A percentile compares a stretch with the other conserved stretches of the same genome.
These are phyloP conservation scores for Crocodylus rhombifer DNA, from an alignment of 2,797 vertebrate genomes.

Conservation along the genomic window DNA sequence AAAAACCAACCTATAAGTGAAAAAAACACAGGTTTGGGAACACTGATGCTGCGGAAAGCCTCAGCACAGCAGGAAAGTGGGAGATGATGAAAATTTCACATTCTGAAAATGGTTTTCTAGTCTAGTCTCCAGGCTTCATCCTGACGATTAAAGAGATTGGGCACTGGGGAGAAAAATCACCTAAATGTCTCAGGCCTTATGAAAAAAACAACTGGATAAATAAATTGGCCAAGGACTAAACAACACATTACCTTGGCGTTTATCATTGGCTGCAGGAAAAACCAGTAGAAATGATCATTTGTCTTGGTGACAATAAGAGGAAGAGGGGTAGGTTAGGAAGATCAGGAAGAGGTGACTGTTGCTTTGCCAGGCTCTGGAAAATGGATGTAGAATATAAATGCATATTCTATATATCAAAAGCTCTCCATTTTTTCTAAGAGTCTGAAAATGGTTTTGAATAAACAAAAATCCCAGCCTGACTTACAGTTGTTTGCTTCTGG, in stretches of 20 bases:
- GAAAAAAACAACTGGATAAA: background rate
- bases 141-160: background rate
- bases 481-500: background rate
- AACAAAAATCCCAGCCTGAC: background rate
- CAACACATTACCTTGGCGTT: background rate
- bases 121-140: background rate
- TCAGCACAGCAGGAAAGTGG: background rate
- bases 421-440: background rate
- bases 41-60: background rate
- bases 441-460: background rate
- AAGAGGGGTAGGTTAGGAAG: background rate
- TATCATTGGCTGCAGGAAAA: background rate
- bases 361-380: background rate
- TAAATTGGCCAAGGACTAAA: background rate
- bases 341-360: background rate
- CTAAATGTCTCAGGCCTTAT: accelerated
- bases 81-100: background rate
- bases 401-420: background rate
- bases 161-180: background rate
- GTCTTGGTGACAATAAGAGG: background rate
- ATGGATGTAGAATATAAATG: background rate
- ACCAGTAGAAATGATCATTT: background rate
- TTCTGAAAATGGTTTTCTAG: background rate
- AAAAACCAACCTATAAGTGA: background rate
- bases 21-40: background rate